phyloP scores from a whole-genome alignment of 2,113 vertebrate genomes.

The Heterotilapia buettikoferi region DNA sequence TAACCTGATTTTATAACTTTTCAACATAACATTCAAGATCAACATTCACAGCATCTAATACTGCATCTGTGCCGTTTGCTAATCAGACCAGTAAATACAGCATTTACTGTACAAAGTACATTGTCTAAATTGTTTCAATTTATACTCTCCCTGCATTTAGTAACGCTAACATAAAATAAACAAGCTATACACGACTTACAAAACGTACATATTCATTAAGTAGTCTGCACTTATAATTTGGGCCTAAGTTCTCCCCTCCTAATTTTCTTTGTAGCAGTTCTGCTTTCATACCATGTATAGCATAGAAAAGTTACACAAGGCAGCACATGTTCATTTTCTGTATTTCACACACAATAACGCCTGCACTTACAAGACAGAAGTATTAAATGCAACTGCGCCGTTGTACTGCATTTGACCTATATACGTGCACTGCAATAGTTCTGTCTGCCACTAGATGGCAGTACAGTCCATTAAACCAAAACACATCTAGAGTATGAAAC shows the following conservation, averaged over 20 bases:
- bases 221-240: neutral
- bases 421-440: neutral
- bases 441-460: slow-evolving; percentile 34
- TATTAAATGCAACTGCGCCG: neutral
- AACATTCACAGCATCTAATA: neutral
- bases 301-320: neutral
- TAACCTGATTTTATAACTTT: neutral
- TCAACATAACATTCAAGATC: neutral
- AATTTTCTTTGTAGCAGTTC: neutral
- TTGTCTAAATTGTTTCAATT: neutral
- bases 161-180: neutral
- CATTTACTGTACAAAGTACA: neutral
- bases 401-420: slow-evolving; percentile 29
- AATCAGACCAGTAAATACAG: neutral
- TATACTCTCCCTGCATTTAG: neutral
- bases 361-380: neutral
- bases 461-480: neutral
- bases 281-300: neutral
- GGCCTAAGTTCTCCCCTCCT: neutral
- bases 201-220: neutral
- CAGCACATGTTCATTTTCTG: neutral
- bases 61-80: no score
- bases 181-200: neutral
- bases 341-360: neutral
- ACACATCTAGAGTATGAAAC: neutral